phyloP scores from a whole-genome alignment of 2,888 invertebrate genomes.

The Octonoba sinensis region DNA sequence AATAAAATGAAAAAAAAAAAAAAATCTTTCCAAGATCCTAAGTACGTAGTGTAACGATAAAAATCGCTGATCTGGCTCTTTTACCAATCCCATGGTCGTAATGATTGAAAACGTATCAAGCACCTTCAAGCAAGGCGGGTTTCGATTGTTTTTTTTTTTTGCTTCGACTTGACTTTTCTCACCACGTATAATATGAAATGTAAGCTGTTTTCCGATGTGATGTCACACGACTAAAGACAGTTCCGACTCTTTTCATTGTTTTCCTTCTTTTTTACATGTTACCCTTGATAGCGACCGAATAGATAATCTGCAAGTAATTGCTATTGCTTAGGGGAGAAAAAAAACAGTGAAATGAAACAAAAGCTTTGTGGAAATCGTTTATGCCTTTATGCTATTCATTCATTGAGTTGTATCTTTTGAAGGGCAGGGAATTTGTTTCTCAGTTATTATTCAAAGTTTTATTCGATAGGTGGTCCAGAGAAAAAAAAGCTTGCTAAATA shows the following conservation, averaged over 20 bases:
- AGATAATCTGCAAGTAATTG: too few relatives aligned
- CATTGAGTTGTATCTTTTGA: too few relatives aligned
- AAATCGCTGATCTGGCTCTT: constrained; percentile 45
- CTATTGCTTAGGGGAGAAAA: not conserved
- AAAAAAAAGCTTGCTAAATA: too few relatives aligned
- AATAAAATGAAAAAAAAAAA: constrained; percentile 14
- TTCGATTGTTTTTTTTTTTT: not conserved
- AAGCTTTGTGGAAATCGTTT: too few relatives aligned
- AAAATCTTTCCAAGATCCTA: constrained; percentile 23
- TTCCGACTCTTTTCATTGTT: constrained; percentile 2
- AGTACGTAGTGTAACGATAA: constrained; percentile 39
- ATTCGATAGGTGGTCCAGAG: too few relatives aligned
- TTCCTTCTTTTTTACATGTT: not conserved
- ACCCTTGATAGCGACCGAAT: too few relatives aligned
- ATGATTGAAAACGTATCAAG: constrained; percentile 41
- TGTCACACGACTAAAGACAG: constrained; percentile 16
- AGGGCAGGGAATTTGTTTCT: too few relatives aligned
- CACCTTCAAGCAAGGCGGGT: constrained; percentile 18
- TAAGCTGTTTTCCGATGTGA: constrained; percentile 18
- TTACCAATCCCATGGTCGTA: constrained; percentile 20
- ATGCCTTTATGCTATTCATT: too few relatives aligned
- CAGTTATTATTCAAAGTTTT: too few relatives aligned
- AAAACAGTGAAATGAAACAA: too few relatives aligned
- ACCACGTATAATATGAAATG: constrained; percentile 23
- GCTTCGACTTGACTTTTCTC: constrained; percentile 7